Conservation (phyloP, 2,888 invertebrate species). For the Zhuqinia jingwanae region DNA sequence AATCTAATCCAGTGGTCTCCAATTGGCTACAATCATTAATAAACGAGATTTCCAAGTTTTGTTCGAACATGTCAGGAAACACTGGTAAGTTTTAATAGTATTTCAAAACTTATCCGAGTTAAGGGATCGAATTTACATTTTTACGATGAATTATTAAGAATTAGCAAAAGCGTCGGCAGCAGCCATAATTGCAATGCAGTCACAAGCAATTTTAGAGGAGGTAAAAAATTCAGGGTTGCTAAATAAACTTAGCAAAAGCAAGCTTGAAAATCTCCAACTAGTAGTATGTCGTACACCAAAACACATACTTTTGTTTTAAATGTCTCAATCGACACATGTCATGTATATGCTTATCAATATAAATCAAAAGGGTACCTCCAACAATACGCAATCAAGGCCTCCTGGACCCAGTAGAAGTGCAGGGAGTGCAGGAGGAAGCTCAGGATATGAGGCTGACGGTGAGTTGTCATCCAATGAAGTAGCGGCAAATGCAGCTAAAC, state of each 20-base stretch:
- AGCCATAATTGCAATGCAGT: neutral
- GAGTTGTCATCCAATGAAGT: constrained; percentile 29
- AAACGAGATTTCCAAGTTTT: neutral
- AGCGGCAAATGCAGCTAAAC: neutral
- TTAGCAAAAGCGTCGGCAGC: neutral
- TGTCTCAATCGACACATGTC: too few species aligned
- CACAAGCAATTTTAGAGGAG: constrained; percentile 1
- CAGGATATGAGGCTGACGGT: constrained; percentile 56
- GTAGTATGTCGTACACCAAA: neutral
- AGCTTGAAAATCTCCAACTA: neutral
- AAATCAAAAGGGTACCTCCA: too few species aligned
- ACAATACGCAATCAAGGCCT: neutral
- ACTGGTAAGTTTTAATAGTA: neutral
- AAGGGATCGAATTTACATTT: too few species aligned
- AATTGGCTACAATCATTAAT: constrained; percentile 15
- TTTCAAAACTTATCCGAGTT: neutral
- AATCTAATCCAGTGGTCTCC: neutral
- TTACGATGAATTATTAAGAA: too few species aligned
- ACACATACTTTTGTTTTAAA: too few species aligned
- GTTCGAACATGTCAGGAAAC: neutral
- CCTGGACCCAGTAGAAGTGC: neutral
- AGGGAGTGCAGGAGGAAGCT: constrained; percentile 17
- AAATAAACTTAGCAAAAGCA: neutral
- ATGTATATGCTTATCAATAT: too few species aligned
- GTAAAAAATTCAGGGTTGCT: constrained; percentile 14